Base-by-base conservation (phyloP, 2,888 invertebrate genomes). In the Dasypogon diadema region DNA sequence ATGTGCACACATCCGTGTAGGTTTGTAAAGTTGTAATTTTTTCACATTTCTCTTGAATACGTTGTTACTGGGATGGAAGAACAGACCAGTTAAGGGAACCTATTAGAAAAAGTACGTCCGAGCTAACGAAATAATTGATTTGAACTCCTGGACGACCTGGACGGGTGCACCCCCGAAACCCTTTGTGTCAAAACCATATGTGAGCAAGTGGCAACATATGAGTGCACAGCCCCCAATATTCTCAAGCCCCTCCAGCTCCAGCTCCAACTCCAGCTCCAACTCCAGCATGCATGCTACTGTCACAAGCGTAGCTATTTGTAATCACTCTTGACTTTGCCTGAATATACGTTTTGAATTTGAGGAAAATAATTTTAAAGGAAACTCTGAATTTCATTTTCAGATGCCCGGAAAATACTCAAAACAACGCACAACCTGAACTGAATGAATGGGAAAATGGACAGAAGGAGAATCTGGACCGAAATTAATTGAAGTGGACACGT, bases 111-210 rank as follows among this genome's bases (percentile, higher is more conserved):
- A 77, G 58, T 54, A 72, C 72, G 63, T 56, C 56, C 18, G 10
- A 30, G 76, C 65, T 74, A 74, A 68, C 37, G 30, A 74, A 74
- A 74, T 76, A 77, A 77, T 76, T 77, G 76, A 76, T 77, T 77
- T 65, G 65, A 75, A 75, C 65, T 75, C 63, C 75, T 16, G 55
- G 73, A 26, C 46, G 26, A 55, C 63, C 75, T 16, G 55, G 73
- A 26, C 46, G 26, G 63, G 18, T 37, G 37, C 46, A 46, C 42
- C 60, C 74, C 58, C 34, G 48, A 74, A 76, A 76, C 70, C 76
- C 75, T 77, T 77, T 65, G 58, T 70, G 77, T 77, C 77, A 77
- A 70, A 74, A 77, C 74, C 75, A 77, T 76, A 70, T 77, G 77
- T 48, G 58, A 58, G 30, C 54, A 10, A 42, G 5, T 16, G 55